Conservation (phyloP, 2,797 vertebrate species). For the Molossus alvarezi region DNA sequence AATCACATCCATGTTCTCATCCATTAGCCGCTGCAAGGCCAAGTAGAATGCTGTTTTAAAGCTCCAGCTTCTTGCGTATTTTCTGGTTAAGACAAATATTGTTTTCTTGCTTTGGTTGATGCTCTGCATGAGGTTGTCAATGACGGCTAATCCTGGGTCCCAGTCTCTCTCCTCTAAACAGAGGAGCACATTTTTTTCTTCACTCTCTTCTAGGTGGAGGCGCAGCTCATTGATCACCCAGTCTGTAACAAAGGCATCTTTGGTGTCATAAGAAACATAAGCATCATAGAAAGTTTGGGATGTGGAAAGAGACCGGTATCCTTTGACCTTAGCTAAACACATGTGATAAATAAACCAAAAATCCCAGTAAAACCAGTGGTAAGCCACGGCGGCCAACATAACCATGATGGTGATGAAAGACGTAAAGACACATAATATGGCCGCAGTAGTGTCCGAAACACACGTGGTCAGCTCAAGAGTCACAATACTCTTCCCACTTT, state of each 20-base stretch:
- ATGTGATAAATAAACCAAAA: constrained; percentile 89
- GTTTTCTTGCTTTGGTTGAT: constrained; percentile 93
- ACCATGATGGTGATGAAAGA: constrained; percentile 86
- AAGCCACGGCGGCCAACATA: constrained; percentile 86
- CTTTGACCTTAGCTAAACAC: constrained; percentile 89
- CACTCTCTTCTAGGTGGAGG: constrained; percentile 91
- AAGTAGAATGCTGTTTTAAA: constrained; percentile 93
- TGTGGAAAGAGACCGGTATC: constrained; percentile 86
- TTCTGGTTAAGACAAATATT: constrained; percentile 90
- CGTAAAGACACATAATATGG: constrained; percentile 86
- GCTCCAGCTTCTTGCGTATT: constrained; percentile 90
- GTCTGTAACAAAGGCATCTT: constrained; percentile 90
- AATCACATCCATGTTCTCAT: constrained; percentile 93
- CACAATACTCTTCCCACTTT: constrained; percentile 81
- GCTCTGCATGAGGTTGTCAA: constrained; percentile 92
- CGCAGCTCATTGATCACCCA: constrained; percentile 92
- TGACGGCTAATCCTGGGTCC: constrained; percentile 89
- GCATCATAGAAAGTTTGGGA: constrained; percentile 88
- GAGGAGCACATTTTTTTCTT: constrained; percentile 86
- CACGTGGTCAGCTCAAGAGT: constrained; percentile 89
- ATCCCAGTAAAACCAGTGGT: constrained; percentile 93
- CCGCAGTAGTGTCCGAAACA: constrained; percentile 86
- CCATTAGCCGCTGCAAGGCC: constrained; percentile 93
- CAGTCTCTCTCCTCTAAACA: constrained; percentile 94
- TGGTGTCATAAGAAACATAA: constrained; percentile 92